Base-by-base conservation (phyloP, 2,888 invertebrate species). In the Bedellia somnulentella region DNA sequence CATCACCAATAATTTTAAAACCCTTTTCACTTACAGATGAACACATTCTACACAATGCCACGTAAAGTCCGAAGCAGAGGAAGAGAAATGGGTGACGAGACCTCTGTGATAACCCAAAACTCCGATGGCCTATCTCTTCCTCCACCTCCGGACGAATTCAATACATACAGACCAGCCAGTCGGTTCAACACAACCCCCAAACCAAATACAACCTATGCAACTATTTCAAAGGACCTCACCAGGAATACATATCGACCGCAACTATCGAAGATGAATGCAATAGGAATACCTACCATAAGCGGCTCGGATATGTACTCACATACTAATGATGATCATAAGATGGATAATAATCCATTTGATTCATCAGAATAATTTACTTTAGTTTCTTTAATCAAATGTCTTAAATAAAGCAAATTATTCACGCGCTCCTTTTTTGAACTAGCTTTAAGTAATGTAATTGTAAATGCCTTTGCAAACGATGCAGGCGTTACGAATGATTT, bases 31-130 rank as follows among this genome's bases (percentile, higher is more conserved):
- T 64, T 60, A 33, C 44, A 70, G 73, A 66, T 68, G 59, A 71
- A 67, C 44, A 66, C 73, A 21, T 75, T 73, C 40, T 71, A 71
- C 42, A 73, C 75, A 8, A 73, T 75, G 62, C 75, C 75, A 5
- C 56, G 68, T 41, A 73, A 67, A 47, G 55, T 57, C 45, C 59
- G 63, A 2, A 59, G 64, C 31, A 75, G 63, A 43, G 45, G 55
- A 0, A 67, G 59, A 36, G 68, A 70, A 37, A 43, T 67, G 23
- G 67, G 64, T 43, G 73, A 73, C 38, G 73, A 70, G 37, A 44
- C 46, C 3, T 71, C 71, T 0, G 71, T 66, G 46, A 63, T 67
- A 35, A 68, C 70, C 2, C 68, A 67, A 46, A 62, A 57, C 1
- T 73, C 71, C 0, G 73, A 75, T 38, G 66, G 67, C 1, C 71